Base-by-base conservation (phyloP, 2,113 vertebrate species). In the Aptenodytes forsteri region DNA sequence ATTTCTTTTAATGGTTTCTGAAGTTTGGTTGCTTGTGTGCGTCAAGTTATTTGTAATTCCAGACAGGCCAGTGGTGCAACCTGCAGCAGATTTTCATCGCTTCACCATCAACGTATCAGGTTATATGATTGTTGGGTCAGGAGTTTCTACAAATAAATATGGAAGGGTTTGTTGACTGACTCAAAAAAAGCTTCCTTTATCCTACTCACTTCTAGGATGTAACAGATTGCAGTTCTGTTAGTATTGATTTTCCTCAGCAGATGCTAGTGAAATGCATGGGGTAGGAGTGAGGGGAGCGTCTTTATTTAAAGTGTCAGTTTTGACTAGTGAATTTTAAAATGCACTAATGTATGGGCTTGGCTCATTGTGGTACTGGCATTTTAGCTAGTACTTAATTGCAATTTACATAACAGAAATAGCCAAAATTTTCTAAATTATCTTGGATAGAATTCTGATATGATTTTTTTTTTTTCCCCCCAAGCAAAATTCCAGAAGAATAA, bases 231-330 rank as follows among this genome's bases (percentile, higher is more conserved):
- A 30, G 16, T 34, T 32, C 59, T 27, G 6, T 50, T 69, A 32
- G 29, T 75, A 38, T 44, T 52, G 59, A 56, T 23, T 69, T 70
- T 78, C 20, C 19, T 49, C 55, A 25, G 47, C 30, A 59, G 23
- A 21, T 52, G 2, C 7, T 36, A 36, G 42, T 38, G 44, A 65
- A 75, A 42, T 50, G 6, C 38, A 5, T 62, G 16, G 25, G 23
- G 17, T 36, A 29, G 26, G 30, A 56, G 27, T 15, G 21, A 47
- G 1, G 4, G 2, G 2, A 2, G 4, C 54, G 18, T 11, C 42
- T 72, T 59, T 34, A 62, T 40, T 42, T 49, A 17, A 36, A 73
- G 9, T 12, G 90, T 30, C 40, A 36, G 4, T 29, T 73, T 59
- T 87, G 34, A n/a, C 30, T 46, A 26, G 16, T 40, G 30, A 30